These are phyloP conservation scores for Tethya wilhelma DNA, from an alignment of 37 sponge, comb jelly and placozoan species.

Conservation along the genomic window DNA sequence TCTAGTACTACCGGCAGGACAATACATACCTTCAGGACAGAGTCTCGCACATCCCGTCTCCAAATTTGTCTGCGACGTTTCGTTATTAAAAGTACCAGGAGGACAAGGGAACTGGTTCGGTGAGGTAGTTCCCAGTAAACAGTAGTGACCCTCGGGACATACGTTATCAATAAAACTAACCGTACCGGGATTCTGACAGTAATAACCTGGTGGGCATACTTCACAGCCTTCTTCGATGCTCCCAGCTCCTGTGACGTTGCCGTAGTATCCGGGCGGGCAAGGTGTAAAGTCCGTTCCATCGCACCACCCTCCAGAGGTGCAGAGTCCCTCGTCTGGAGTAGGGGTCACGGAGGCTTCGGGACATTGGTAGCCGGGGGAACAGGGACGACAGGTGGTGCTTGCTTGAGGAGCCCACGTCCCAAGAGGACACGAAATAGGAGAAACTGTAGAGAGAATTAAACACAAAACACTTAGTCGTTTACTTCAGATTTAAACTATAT, in stretches of 20 bases:
- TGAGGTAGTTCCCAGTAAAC: neutral
- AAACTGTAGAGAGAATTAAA: neutral
- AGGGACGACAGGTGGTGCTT: neutral
- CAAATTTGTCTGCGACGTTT: neutral
- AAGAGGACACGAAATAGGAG: neutral
- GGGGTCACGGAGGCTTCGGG: neutral
- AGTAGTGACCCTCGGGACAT: constrained; percentile 2
- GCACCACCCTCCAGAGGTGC: neutral
- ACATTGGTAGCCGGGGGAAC: neutral
- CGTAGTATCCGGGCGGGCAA: neutral
- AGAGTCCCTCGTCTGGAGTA: neutral
- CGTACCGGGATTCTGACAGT: neutral
- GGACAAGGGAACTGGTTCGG: neutral
- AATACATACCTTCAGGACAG: neutral
- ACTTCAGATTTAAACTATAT: too few species aligned
- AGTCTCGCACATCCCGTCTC: neutral
- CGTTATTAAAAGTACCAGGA: neutral
- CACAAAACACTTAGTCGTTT: neutral
- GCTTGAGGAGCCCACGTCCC: neutral
- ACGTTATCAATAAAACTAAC: neutral
- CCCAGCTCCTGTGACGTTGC: constrained; percentile 8
- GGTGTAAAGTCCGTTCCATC: neutral
- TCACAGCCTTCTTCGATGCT: neutral
- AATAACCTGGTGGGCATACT: constrained; percentile 13
- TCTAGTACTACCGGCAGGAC: constrained; percentile 11